These are phyloP conservation scores for Euwallacea fornicatus DNA, from an alignment of 1,140 invertebrate species.

Conservation along the genomic window DNA sequence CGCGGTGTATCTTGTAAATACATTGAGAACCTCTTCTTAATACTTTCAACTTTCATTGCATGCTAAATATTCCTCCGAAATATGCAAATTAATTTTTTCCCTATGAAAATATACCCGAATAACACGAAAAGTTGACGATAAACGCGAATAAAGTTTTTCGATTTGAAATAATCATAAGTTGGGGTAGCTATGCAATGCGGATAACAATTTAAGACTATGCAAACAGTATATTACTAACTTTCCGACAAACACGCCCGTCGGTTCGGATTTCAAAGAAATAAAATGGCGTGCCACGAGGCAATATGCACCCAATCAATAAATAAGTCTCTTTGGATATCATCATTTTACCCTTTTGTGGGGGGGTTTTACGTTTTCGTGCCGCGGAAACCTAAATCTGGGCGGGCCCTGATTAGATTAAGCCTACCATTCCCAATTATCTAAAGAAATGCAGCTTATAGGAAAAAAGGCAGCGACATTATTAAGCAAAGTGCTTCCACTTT, in stretches of 20 bases:
- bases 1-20: no score
- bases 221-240: constrained; percentile 24
- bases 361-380: constrained; percentile 30
- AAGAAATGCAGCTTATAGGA: neutral
- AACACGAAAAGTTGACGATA: no score
- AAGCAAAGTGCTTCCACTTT: neutral
- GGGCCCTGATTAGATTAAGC: constrained; percentile 30
- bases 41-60: no score
- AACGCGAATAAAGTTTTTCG: no score
- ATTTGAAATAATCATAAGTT: no score
- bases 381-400: constrained; percentile 32
- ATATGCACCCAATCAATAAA: constrained; percentile 37
- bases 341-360: constrained; percentile 27
- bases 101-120: no score
- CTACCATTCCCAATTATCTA: constrained; percentile 18
- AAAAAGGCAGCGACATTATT: neutral
- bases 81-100: no score
- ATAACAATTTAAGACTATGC: no score
- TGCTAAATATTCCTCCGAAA: no score
- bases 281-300: constrained; percentile 31
- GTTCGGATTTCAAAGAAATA: constrained; percentile 34
- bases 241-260: constrained; percentile 17
- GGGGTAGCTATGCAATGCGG: no score
- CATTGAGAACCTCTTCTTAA: no score
- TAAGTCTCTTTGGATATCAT: constrained; percentile 38